Percentiles rank a stretch among this genome's conserved stretches.
These are phyloP conservation scores for Euthynnus affinis DNA, from an alignment of 2,797 vertebrate genomes.

Conservation along the genomic window DNA sequence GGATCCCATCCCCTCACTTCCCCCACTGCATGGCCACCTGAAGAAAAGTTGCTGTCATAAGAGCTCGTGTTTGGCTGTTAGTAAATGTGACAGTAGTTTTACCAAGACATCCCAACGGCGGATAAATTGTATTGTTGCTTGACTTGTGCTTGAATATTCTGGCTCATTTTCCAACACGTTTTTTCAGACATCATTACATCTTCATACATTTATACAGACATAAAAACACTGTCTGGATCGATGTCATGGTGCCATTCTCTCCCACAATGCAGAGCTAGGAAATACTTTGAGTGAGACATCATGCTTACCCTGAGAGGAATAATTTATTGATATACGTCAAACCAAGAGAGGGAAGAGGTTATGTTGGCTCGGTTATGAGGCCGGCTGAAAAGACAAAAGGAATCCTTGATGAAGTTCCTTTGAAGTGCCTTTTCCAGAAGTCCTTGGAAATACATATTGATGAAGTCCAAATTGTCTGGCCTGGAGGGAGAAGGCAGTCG, in stretches of 20 bases:
- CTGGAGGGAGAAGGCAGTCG: constrained; percentile 92
- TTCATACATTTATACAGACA: constrained; percentile 31
- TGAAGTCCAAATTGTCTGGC: constrained; percentile 98
- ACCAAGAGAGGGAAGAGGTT: constrained; percentile 50
- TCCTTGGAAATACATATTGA: constrained; percentile 98
- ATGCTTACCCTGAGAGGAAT: constrained; percentile 89
- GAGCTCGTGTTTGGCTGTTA: background rate
- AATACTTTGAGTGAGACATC: constrained; percentile 93
- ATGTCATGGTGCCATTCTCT: constrained; percentile 40
- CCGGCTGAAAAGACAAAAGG: constrained; percentile 94
- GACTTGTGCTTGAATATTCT: constrained; percentile 1
- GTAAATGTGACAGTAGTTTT: constrained; percentile 6
- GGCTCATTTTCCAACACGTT: constrained; percentile 20
- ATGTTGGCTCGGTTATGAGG: constrained; percentile 81
- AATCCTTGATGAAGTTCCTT: constrained; percentile 97
- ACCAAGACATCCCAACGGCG: background rate
- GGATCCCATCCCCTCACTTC: constrained; percentile 13
- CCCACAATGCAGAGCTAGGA: constrained; percentile 33
- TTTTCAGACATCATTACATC: constrained; percentile 37
- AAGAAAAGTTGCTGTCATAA: constrained; percentile 15
- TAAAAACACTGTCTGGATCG: constrained; percentile 35
- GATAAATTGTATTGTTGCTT: constrained; percentile 12
- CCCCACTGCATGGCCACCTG: constrained; percentile 19
- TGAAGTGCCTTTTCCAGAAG: constrained; percentile 98
- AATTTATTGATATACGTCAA: constrained; percentile 95